A percentile compares a stretch with the other conserved stretches of the same genome.
Conservation (phyloP, 2,113 vertebrate genomes). For the Sinocyclocheilus maitianheensis region DNA sequence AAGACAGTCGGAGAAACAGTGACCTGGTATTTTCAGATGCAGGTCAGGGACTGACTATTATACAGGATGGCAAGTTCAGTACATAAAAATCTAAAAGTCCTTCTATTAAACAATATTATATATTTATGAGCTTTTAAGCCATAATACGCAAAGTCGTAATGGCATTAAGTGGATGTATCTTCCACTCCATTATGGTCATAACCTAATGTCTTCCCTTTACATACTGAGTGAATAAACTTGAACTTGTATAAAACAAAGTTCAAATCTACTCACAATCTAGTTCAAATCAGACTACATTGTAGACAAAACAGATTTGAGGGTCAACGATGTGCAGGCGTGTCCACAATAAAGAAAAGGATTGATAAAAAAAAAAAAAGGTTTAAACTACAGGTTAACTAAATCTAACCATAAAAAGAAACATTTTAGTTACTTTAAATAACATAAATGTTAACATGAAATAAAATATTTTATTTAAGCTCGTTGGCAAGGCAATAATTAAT, state of each 20-base stretch:
- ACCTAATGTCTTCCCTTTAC: neutral
- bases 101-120: slow-evolving; percentile 7
- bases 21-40: neutral
- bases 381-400: no score
- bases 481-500: no score
- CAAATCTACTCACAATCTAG: neutral
- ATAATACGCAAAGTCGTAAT: neutral
- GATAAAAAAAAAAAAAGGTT: no score
- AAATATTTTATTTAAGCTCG: no score
- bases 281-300: neutral
- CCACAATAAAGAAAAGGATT: neutral
- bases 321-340: neutral
- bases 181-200: neutral
- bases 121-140: slow-evolving; percentile 15
- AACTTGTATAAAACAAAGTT: neutral
- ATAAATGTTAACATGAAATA: no score
- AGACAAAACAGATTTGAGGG: neutral
- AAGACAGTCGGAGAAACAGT: neutral
- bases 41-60: neutral
- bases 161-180: neutral
- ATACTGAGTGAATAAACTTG: neutral
- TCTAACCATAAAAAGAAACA: no score
- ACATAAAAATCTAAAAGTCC: slow-evolving; percentile 17
- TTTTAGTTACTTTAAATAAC: no score
- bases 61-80: neutral